phyloP scores from a whole-genome alignment of 2,888 invertebrate genomes.

The Sturmia bella region DNA sequence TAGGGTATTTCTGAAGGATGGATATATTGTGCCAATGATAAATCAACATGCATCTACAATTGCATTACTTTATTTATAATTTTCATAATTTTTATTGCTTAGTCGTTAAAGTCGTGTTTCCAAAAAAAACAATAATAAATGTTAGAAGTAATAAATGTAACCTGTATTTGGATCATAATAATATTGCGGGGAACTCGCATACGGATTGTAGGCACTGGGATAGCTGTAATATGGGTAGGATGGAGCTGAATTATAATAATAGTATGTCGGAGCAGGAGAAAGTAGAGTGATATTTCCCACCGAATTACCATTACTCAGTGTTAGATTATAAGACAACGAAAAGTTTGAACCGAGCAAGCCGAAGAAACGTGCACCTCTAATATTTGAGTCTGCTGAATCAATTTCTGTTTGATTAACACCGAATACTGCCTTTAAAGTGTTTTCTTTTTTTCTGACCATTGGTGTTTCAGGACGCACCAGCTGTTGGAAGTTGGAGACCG shows the following conservation, averaged over 20 bases:
- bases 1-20: too few species aligned
- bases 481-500: neutral
- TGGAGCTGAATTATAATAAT: constrained; percentile 34
- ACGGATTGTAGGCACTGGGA: constrained; percentile 41
- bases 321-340: constrained; percentile 62
- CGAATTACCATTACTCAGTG: constrained; percentile 34
- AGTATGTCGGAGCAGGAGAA: constrained; percentile 49
- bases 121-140: neutral
- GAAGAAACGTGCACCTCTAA: constrained; percentile 52
- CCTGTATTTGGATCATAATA: constrained; percentile 39
- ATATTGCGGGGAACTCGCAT: constrained; percentile 42
- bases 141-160: constrained; percentile 51
- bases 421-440: neutral
- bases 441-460: neutral
- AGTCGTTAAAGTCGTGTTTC: too few species aligned
- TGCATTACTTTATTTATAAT: too few species aligned
- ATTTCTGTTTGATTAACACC: neutral
- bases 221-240: constrained; percentile 42
- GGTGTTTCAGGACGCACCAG: constrained; percentile 15
- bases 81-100: too few species aligned
- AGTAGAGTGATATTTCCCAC: constrained; percentile 51
- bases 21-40: too few species aligned
- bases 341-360: constrained; percentile 60
- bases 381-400: neutral
- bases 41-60: too few species aligned